Evolutionary conservation across 1,140 invertebrate species (phyloP), one percentile per base, ranked within the genome.

Genomic region (Cepaea nemoralis): DNA sequence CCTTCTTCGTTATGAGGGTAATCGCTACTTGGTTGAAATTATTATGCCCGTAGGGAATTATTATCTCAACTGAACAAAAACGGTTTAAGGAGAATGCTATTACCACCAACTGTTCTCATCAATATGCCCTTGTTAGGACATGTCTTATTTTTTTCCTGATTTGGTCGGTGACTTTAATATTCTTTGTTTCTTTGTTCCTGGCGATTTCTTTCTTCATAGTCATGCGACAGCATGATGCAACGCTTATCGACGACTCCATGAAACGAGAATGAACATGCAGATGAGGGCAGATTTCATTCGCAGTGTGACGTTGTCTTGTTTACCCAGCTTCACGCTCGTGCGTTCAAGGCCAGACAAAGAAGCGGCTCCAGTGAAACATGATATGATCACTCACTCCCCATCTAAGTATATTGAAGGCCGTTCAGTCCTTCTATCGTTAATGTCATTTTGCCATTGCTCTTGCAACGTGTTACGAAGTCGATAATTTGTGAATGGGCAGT

Each of bases 101-200:
- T 31, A 63, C 59, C 59, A 63, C 59, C 59, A 31, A 63, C 59
- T 1, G 59, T 6, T 63, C 59, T 63, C 59, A 63, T 63, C 27
- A 31, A 31, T 6, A 27, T 31, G 59, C 33, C 59, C 59, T 63
- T 63, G 59, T 63, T 63, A 31, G 8, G 27, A 31, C 5, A 63
- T 63, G 27, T 63, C 27, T 63, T n/a, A 63, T 63, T 63, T 63
- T 27, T 31, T 63, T 31, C 27, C 27, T 10, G 27, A 3, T 31
- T 63, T 27, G 59, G n/a, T 3, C 27, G n/a, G 27, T 2, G 5
- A 63, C 6, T 63, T 63, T 63, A 2, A 16, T 6, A 14, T 2
- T 63, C 59, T 31, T 63, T 63, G 59, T 63, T 31, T 31, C 59
- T 63, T 63, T 63, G 59, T 63, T 63, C 59, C 6, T 63, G n/a